These are phyloP conservation scores for Nettapus auritus DNA, from an alignment of 2,113 vertebrate species.

Conservation along the genomic window DNA sequence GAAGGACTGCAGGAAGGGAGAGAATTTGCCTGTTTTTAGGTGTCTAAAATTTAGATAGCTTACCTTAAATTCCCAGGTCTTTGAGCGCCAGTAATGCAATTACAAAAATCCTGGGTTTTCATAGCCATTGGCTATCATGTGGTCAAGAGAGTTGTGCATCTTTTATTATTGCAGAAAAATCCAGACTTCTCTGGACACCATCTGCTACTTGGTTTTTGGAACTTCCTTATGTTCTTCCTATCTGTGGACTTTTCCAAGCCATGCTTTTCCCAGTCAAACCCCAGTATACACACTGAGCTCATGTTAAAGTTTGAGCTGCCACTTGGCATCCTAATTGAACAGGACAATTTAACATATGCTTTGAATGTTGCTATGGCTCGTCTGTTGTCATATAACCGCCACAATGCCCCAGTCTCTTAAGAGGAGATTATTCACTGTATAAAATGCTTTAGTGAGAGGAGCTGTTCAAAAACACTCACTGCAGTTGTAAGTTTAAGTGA, in stretches of 20 bases:
- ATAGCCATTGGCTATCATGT: background rate
- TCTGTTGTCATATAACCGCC: background rate
- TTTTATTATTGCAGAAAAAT: background rate
- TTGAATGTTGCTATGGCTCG: background rate
- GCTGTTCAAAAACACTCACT: background rate
- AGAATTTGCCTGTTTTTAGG: background rate
- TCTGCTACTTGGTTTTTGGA: background rate
- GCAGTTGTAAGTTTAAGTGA: background rate
- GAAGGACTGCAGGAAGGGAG: background rate
- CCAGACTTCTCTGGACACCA: background rate
- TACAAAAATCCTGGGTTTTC: conserved; percentile 9
- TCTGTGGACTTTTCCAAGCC: background rate
- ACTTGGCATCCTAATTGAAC: conserved; percentile 5
- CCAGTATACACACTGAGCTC: background rate
- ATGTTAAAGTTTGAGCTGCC: background rate
- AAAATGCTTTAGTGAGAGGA: background rate
- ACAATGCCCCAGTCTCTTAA: background rate
- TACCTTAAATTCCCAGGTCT: background rate
- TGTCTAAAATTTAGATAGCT: background rate
- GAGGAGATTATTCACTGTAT: background rate
- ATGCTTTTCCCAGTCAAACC: background rate
- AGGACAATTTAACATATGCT: background rate
- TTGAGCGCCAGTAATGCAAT: background rate
- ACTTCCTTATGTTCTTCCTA: background rate
- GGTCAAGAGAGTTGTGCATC: background rate